Base-by-base conservation (phyloP, 1,140 invertebrate species). In the Prorops nasuta region DNA sequence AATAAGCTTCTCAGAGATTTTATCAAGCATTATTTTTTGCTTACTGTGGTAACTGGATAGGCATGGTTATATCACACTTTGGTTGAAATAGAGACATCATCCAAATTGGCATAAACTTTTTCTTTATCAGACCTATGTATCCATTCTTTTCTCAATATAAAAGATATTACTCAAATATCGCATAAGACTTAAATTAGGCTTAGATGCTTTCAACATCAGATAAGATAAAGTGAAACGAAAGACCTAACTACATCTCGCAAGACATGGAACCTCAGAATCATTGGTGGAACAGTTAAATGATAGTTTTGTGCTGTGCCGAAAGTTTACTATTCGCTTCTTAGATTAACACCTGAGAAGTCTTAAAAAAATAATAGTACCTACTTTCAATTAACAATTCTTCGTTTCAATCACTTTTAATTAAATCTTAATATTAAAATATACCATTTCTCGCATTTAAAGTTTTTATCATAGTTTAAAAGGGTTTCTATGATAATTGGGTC, bases 211-310 rank as follows among this genome's bases (percentile, higher is more conserved):
- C 41, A 39, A 39, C 22, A 10, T 28, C 20, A 39, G 55, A 58
- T 49, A 58, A 58, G 55, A 58, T 58, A 53, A 58, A 57, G 34
- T n/a, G 20, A 16, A 28, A 43, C n/a, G 20, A 39, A 51, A 45
- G 36, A 36, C 28, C 31, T 21, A 17, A 44, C 31, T 31, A 32
- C 24, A n/a, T n/a, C n/a, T n/a, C 44, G 19, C 36, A 24, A 42
- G 49, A 43, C 40, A 14, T 21, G 32, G 41, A 16, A 21, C 16
- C 17, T 21, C 18, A 6, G 10, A 41, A 40, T 15, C 34, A 36
- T 16, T n/a, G n/a, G n/a, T n/a, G n/a, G n/a, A n/a, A n/a, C n/a
- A 10, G 31, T 20, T 18, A 17, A 34, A 41, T 9, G 34, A 22
- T 42, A 22, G 37, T 40, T 42, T 18, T 36, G 17, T 34, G 50